Percentiles rank a stretch among this genome's conserved stretches.
These are phyloP conservation scores for Hippopotamus amphibius DNA, from an alignment of 2,113 vertebrate genomes.

Conservation along the genomic window DNA sequence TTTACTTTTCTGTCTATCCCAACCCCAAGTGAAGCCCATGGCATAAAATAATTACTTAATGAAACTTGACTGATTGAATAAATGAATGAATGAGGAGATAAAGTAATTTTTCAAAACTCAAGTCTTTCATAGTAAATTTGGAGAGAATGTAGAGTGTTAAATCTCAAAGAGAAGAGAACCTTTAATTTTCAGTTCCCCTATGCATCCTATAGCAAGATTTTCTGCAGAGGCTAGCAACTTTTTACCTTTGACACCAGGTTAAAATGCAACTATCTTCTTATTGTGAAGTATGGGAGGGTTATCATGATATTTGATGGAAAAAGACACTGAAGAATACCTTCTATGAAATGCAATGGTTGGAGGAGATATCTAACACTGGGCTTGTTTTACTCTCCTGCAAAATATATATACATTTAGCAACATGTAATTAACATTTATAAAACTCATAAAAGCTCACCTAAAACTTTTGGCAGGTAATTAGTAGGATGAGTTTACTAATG, in stretches of 20 bases:
- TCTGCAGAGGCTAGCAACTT: not conserved
- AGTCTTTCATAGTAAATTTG: not conserved
- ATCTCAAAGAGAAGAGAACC: not conserved
- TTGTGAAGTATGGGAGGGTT: not conserved
- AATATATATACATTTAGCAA: not conserved
- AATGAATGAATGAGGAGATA: not conserved
- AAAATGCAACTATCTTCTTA: not conserved
- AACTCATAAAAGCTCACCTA: not conserved
- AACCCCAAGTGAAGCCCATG: not conserved
- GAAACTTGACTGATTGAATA: not conserved
- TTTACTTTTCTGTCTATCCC: not conserved
- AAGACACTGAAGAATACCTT: not conserved
- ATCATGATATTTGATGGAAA: not conserved
- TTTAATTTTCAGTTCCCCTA: not conserved
- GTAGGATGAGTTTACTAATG: not conserved
- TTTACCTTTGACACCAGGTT: not conserved
- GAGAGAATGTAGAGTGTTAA: not conserved
- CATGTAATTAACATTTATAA: conserved; percentile 50
- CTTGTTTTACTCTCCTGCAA: not conserved
- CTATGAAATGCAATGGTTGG: not conserved
- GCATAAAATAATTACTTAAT: not conserved
- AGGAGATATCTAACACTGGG: not conserved
- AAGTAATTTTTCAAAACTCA: not conserved
- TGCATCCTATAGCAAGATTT: not conserved
- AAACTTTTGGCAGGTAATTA: conserved; percentile 46